Evolutionary conservation across 53 echinoderm and acorn worm species (phyloP).

Genomic region (Paracentrotus lividus): DNA sequence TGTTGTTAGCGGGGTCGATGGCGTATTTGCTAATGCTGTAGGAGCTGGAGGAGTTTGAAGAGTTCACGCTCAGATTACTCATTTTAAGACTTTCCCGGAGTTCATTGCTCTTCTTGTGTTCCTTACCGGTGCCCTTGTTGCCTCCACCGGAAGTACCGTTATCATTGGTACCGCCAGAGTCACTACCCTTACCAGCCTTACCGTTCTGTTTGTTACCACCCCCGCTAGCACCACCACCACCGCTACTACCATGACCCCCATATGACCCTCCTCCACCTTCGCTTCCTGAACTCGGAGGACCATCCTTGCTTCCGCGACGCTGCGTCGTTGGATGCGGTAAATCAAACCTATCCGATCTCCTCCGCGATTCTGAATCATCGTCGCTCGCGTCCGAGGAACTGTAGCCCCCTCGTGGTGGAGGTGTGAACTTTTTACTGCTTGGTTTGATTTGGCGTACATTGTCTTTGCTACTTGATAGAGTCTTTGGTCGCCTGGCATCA

Average conservation of each 20-base stretch:
- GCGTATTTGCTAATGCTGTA: conserved; percentile 98
- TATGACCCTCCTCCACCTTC: conserved; percentile 81
- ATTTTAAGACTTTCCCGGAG: conserved; percentile 93
- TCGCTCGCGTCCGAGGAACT: conserved; percentile 99
- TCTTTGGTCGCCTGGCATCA: conserved; percentile 85
- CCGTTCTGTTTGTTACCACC: conserved; percentile 80
- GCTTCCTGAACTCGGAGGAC: conserved; percentile 84
- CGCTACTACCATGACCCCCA: conserved; percentile 71
- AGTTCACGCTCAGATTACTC: conserved; percentile 97
- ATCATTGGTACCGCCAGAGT: conserved; percentile 74
- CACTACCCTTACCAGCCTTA: conserved; percentile 71
- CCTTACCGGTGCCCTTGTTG: conserved; percentile 70
- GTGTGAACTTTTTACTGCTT: conserved; percentile 77
- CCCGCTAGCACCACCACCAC: conserved; percentile 71
- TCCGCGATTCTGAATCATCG: conserved; percentile 92
- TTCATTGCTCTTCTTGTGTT: conserved; percentile 95
- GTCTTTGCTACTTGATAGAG: conserved; percentile 75
- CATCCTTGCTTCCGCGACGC: conserved; percentile 96
- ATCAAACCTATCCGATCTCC: conserved; percentile 95
- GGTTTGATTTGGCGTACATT: conserved; percentile 89
- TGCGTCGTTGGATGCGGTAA: conserved; percentile 82
- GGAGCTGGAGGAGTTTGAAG: conserved; percentile 92
- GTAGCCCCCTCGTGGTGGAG: conserved; percentile 81
- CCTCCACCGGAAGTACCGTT: conserved; percentile 58
- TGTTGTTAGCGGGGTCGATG: conserved; percentile 98